Percentiles rank a stretch among this genome's conserved stretches.
Evolutionary conservation across 2,113 vertebrate species (phyloP).

Genomic region (Pteruthius melanotis): DNA sequence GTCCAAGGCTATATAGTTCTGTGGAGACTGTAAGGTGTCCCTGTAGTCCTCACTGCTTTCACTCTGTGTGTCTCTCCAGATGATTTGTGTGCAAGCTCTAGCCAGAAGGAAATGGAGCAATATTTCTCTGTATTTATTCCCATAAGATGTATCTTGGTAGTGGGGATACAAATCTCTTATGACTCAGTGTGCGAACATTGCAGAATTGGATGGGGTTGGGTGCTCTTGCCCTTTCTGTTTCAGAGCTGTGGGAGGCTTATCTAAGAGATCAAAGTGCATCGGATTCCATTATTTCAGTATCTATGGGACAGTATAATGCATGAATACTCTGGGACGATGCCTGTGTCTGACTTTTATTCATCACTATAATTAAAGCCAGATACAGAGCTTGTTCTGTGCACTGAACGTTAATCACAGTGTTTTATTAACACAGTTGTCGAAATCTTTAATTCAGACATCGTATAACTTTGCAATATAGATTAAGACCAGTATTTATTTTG

Average conservation of each 20-base stretch:
- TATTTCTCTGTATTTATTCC: constrained; percentile 25
- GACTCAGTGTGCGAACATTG: neutral
- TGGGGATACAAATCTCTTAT: neutral
- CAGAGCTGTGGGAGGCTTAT: neutral
- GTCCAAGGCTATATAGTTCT: neutral
- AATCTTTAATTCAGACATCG: neutral
- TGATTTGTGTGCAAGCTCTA: neutral
- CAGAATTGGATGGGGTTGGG: constrained; percentile 10
- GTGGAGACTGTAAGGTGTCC: neutral
- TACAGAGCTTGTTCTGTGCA: neutral
- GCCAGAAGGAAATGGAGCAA: neutral
- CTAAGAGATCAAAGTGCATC: constrained; percentile 38
- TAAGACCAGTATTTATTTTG: neutral
- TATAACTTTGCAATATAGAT: neutral
- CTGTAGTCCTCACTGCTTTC: neutral
- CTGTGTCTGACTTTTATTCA: constrained; percentile 29
- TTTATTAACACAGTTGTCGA: neutral
- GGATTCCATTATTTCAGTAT: constrained; percentile 33
- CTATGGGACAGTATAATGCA: constrained; percentile 20
- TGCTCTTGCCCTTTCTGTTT: constrained; percentile 36
- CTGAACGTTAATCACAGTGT: neutral
- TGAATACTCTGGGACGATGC: constrained; percentile 15
- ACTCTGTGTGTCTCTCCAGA: neutral
- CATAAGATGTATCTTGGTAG: neutral
- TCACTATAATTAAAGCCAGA: constrained; percentile 50